Evolutionary conservation across 2,888 invertebrate genomes (phyloP).

Genomic region (Parapristionchus giblindavisi): DNA sequence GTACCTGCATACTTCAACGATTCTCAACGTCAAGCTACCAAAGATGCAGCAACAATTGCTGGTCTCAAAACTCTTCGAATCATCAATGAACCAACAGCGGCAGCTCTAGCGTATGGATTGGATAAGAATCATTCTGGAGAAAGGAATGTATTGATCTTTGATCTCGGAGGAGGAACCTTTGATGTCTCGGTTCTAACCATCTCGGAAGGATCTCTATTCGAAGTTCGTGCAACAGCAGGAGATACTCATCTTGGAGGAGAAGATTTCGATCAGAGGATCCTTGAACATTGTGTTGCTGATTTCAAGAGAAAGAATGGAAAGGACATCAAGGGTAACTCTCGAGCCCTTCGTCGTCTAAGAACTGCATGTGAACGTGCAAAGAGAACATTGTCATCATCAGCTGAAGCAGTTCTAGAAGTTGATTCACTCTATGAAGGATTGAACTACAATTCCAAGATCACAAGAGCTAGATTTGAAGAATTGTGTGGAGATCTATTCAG

Average conservation of each 20-base stretch:
- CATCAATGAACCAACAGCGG: conserved; percentile 74
- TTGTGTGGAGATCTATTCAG: conserved; percentile 94
- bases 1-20: conserved; percentile 85
- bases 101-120: conserved; percentile 84
- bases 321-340: conserved; percentile 83
- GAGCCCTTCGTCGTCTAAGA: conserved; percentile 86
- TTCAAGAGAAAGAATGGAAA: conserved; percentile 80
- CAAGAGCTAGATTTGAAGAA: conserved; percentile 95
- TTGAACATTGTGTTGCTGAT: conserved; percentile 71
- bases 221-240: conserved; percentile 49
- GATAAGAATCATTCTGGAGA: conserved; percentile 63
- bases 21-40: conserved; percentile 78
- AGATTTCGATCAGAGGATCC: conserved; percentile 75
- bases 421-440: conserved; percentile 92
- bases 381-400: conserved; percentile 76
- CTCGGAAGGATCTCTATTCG: conserved; percentile 80
- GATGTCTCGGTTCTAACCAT: conserved; percentile 97
- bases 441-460: conserved; percentile 93
- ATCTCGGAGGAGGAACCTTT: no score
- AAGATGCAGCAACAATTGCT: conserved; percentile 72
- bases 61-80: conserved; percentile 72
- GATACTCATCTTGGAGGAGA: conserved; percentile 61
- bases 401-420: conserved; percentile 78
- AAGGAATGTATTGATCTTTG: conserved; percentile 62
- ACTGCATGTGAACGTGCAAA: conserved; percentile 83